phyloP scores from a whole-genome alignment of 2,113 vertebrate species.

The Podiceps cristatus region DNA sequence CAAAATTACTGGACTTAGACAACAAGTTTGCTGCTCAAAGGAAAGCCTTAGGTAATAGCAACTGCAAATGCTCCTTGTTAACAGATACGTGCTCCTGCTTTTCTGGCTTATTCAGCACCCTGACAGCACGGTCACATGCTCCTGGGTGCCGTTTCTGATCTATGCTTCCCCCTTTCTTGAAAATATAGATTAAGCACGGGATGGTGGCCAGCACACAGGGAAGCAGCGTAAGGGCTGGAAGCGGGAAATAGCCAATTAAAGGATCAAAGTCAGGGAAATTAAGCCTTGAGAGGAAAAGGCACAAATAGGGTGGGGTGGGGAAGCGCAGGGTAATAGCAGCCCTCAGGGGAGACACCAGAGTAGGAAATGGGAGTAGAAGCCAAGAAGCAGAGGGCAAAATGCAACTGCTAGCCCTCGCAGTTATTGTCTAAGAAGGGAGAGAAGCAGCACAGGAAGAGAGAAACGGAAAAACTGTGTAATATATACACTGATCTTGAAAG shows the following conservation, averaged over 20 bases:
- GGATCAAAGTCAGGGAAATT: conserved; percentile 62
- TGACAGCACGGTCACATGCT: background rate
- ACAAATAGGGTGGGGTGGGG: conserved; percentile 2
- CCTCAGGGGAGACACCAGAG: background rate
- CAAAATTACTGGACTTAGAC: background rate
- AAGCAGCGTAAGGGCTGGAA: background rate
- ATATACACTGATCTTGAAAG: background rate
- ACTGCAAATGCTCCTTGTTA: background rate
- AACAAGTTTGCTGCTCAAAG: background rate
- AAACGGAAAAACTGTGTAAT: fast-evolving
- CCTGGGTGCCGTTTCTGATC: background rate
- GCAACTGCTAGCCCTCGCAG: background rate
- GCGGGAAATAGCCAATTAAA: conserved; percentile 52
- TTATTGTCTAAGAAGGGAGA: background rate
- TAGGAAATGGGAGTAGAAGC: conserved; percentile 5
- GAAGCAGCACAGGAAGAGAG: background rate
- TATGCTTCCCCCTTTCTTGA: background rate
- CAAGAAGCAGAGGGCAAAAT: background rate
- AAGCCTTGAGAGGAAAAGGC: conserved; percentile 21
- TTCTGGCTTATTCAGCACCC: background rate
- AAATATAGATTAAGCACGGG: background rate
- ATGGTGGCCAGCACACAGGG: conserved; percentile 10
- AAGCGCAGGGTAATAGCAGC: background rate
- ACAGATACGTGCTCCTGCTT: background rate
- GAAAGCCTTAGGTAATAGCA: background rate